Base-by-base conservation (phyloP, 2,888 invertebrate species). In the Dugesia japonica region DNA sequence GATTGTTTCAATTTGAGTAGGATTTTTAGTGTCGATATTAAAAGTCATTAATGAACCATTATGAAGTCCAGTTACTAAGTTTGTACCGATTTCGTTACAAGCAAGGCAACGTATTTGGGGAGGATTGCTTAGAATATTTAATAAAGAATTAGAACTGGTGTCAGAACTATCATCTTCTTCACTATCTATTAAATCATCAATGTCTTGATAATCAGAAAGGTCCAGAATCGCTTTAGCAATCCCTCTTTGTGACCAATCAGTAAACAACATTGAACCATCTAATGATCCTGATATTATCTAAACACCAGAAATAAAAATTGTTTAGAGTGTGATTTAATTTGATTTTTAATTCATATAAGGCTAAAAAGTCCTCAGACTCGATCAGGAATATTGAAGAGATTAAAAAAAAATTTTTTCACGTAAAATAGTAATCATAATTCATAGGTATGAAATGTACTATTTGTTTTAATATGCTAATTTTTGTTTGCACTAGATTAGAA, bases 61-160 rank as follows among this genome's bases (percentile, higher is more conserved):
- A n/a, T 56, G 56, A 56, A 56, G 56, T n/a, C 56, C 56, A 23
- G 56, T 56, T 1, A 56, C 56, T 56, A 56, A 56, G 17, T 56
- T 56, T 56, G 56, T 56, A 56, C 56, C 56, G 56, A 23, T n/a
- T 56, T 56, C 56, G 56, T 56, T 56, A 56, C 56, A 56, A 56
- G 56, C 56, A 56, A 56, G 56, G 56, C 56, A 56, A 56, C 56
- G 56, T 56, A 56, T 56, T 23, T 56, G 56, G 56, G 56, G 56
- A 20, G 56, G 56, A 56, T 56, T 56, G 23, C 56, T 56, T 9
- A 56, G 56, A 56, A 56, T 56, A 56, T 56, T 56, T 23, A 56
- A 56, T n/a, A 56, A n/a, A 56, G 56, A 56, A 56, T 56, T 56
- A 56, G 56, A 56, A 23, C 56, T 56, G 9, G 56, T 56, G 23